Base-by-base conservation (phyloP, 2,797 vertebrate species). In the Nannoperca obscura region DNA sequence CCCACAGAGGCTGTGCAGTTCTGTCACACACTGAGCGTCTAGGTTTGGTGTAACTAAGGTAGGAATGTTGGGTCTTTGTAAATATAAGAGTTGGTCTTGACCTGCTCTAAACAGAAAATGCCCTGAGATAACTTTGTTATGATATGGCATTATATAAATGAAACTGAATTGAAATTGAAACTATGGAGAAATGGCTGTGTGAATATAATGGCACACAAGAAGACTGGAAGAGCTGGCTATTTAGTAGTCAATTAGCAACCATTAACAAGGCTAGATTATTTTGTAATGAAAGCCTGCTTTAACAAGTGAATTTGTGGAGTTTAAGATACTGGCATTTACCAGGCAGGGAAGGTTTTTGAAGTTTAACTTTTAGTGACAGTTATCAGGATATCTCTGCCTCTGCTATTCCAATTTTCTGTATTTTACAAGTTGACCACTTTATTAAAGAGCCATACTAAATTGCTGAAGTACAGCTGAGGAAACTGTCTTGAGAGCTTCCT, bases 21-120 rank as follows among this genome's bases (percentile, higher is more conserved):
- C 60, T 22, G 36, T 59, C 22, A 46, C 79, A 74, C 74, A 80
- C 42, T 32, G 58, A 80, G 65, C 76, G 59, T 14, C 15, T 2
- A 0, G 19, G 64, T 68, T 46, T 32, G 22, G 22, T 49, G 67
- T 27, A 27, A 27, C 24, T 27, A 27, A 27, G 24, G 24, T 27
- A 27, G 24, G 24, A 27, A 27, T 27, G 24, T 27, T 27, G 24
- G 24, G 24, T 27, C 24, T 27, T 27, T 27, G 24, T 27, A 27
- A 27, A 27, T 27, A 27, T 27, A 27, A 27, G 24, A 27, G 24
- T 27, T 27, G 24, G 24, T 27, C 24, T 27, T 27, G 24, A 27
- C 1, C 1, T 27, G 24, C 24, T 27, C 24, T 27, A 27, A 1
- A 27, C 24, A 27, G 24, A 27, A 27, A 27, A 27, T 27, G 24